phyloP scores from a whole-genome alignment of 64 coral and sea anemone species.

The Dendrophyllia cribrosa region DNA sequence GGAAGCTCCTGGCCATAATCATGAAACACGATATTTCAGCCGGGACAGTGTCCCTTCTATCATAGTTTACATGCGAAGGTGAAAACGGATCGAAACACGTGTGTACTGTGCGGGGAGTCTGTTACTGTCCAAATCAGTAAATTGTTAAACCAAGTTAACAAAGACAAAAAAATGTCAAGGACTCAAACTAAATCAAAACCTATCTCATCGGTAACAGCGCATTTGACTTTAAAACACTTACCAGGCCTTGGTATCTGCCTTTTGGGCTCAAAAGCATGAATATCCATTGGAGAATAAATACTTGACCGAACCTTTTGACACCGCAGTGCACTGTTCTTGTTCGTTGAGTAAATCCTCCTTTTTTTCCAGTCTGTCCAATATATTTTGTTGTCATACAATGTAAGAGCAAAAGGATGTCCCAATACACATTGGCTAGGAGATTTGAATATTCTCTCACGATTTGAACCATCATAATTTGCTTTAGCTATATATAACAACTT shows the following conservation, averaged over 20 bases:
- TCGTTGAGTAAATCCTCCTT: conserved; percentile 45
- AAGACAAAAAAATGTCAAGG: no score
- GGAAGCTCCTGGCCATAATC: no score
- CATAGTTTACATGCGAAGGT: no score
- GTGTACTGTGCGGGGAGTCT: no score
- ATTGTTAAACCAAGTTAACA: no score
- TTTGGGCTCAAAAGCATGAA: conserved; percentile 58
- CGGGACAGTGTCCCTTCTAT: no score
- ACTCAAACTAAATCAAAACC: no score
- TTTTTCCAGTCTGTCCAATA: conserved; percentile 87
- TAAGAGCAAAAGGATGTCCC: conserved; percentile 75
- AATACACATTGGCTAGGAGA: conserved; percentile 11
- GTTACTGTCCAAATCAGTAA: no score
- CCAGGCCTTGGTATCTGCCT: conserved; percentile 52
- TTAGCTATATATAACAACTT: conserved; percentile 72
- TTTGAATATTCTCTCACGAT: conserved; percentile 49
- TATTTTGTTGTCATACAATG: conserved; percentile 57
- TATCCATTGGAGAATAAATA: conserved; percentile 76
- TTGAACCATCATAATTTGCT: conserved; percentile 69
- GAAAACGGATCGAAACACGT: no score
- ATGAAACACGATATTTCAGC: no score
- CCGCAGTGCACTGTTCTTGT: conserved; percentile 66
- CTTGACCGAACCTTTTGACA: conserved; percentile 43
- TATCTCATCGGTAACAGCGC: no score
- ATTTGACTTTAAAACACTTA: not conserved